Conservation (phyloP, 2,797 vertebrate species). For the Sciurus vulgaris region DNA sequence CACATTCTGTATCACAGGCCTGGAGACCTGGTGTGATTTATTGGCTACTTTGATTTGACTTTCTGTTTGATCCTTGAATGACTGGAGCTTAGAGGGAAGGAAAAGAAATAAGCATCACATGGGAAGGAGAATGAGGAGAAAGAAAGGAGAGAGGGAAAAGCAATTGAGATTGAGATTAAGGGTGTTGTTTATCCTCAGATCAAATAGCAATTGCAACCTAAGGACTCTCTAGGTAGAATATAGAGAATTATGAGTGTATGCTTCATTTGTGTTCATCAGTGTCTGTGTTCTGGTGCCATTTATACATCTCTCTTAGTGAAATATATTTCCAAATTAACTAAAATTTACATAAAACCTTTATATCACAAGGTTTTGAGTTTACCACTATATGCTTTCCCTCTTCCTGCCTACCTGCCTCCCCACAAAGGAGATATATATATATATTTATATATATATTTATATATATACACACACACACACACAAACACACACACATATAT, state of each 20-base stretch:
- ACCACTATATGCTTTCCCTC: background rate
- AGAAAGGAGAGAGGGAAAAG: background rate
- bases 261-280: background rate
- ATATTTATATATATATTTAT: background rate
- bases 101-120: background rate
- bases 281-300: background rate
- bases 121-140: background rate
- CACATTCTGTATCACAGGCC: background rate
- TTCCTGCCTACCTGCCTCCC: background rate
- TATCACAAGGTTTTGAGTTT: background rate
- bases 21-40: background rate
- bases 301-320: background rate
- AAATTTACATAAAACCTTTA: background rate
- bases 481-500: background rate
- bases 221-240: background rate
- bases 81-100: background rate
- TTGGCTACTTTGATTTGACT: background rate
- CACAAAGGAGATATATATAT: background rate
- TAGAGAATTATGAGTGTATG: background rate
- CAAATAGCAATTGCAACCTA: background rate
- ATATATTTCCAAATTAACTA: background rate
- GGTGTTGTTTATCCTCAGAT: background rate
- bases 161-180: background rate
- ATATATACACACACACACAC: too few species aligned
- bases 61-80: background rate